These are phyloP conservation scores for Cryptosula pallasiana DNA, from an alignment of 2,888 invertebrate genomes.

Conservation along the genomic window DNA sequence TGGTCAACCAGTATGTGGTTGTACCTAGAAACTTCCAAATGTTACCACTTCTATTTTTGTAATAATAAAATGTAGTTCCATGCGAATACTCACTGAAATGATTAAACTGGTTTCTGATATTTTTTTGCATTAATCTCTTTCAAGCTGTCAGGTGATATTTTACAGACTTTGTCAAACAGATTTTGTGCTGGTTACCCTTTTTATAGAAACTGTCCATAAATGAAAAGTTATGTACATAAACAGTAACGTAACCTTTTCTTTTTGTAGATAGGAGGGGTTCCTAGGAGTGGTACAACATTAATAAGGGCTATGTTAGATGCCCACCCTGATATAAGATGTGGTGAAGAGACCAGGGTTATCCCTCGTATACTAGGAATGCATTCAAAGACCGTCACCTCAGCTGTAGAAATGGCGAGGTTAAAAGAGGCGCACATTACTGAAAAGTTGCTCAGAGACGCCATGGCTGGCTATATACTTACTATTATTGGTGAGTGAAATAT, in stretches of 20 bases:
- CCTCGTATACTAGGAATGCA: slow-evolving; percentile 91
- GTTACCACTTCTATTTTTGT: too few species aligned
- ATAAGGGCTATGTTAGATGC: slow-evolving; percentile 98
- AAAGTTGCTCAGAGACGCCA: slow-evolving; percentile 8
- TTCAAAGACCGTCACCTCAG: slow-evolving; percentile 87
- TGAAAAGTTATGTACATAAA: too few species aligned
- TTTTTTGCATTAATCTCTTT: too few species aligned
- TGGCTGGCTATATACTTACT: slow-evolving; percentile 20
- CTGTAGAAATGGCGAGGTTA: slow-evolving; percentile 50
- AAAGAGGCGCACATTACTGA: slow-evolving; percentile 34
- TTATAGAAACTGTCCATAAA: too few species aligned
- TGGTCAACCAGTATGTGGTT: too few species aligned
- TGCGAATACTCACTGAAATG: too few species aligned
- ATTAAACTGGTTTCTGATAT: too few species aligned
- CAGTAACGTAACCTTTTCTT: neutral
- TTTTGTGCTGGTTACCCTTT: too few species aligned
- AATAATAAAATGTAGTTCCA: too few species aligned
- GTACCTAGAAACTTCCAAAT: too few species aligned
- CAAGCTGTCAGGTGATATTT: too few species aligned
- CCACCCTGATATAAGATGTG: slow-evolving; percentile 92
- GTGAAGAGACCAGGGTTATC: slow-evolving; percentile 90
- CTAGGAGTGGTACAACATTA: slow-evolving; percentile 92
- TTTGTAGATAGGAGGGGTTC: slow-evolving; percentile 76
- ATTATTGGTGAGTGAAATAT: slow-evolving; percentile 21
- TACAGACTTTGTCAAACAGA: too few species aligned